Percentiles rank a stretch among this genome's conserved stretches.
Evolutionary conservation across 2,113 vertebrate species (phyloP).

Genomic region (Oncorhynchus mykiss): DNA sequence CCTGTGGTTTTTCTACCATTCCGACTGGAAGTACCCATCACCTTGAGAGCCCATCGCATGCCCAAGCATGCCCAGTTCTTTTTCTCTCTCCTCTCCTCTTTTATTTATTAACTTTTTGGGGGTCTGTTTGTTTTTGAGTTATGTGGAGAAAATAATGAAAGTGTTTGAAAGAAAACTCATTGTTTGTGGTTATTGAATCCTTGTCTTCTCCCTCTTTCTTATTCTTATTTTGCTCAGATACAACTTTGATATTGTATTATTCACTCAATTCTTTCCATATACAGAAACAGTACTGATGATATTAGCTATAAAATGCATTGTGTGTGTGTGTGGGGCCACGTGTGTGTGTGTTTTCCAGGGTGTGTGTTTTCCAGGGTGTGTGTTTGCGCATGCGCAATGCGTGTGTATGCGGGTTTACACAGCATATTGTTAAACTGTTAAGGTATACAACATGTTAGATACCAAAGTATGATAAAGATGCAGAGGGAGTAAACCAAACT

Average conservation of each 20-base stretch:
- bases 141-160: constrained; percentile 62
- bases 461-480: neutral
- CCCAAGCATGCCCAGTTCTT: constrained; percentile 55
- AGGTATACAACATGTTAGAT: neutral
- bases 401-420: neutral
- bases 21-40: constrained; percentile 32
- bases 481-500: neutral
- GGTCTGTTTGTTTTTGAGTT: constrained; percentile 52
- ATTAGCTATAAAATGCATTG: too few species aligned
- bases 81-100: constrained; percentile 36
- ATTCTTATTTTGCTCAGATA: neutral
- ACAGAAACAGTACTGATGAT: too few species aligned
- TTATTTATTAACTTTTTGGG: constrained; percentile 44
- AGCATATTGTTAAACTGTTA: neutral
- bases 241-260: neutral
- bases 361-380: too few species aligned
- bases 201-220: neutral
- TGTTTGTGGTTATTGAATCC: constrained; percentile 48
- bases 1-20: constrained; percentile 26
- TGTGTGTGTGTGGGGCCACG: too few species aligned
- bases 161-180: constrained; percentile 53
- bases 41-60: constrained; percentile 51
- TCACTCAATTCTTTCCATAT: neutral
- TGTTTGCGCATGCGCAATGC: too few species aligned
- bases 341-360: too few species aligned